Base-by-base conservation (phyloP, 2,113 vertebrate species). In the Ctenomys sociabilis region DNA sequence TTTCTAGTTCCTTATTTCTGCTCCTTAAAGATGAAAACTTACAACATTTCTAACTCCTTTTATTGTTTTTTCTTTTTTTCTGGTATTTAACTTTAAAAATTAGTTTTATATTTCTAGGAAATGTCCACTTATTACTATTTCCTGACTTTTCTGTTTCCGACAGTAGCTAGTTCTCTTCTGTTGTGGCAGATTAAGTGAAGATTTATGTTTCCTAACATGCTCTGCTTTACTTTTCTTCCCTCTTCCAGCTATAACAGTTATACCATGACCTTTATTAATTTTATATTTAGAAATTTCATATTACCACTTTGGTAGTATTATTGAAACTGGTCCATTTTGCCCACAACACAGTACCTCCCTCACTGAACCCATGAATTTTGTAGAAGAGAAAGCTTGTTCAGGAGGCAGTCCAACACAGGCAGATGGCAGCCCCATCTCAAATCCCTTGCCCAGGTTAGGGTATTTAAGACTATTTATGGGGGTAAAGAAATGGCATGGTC, bases 21-120 rank as follows among this genome's bases (percentile, higher is more conserved):
- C 8, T 93, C 19, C 61, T 83, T 63, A 22, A 89, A 89, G 43
- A 37, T 35, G 70, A 82, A 40, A 37, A 70, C 57, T 64, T 77
- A 70, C 17, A 77, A 30, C 57, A 17, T 43, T 82, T 83, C 45
- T 73, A 63, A 63, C 10, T 28, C 30, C 22, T 83, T 81, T 40
- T 63, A 22, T 85, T 82, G 89, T 90, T 78, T 92, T 70, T 82
- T 40, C 66, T 88, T 16, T 85, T 81, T 93, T 88, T 68, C 54
- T 92, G 17, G 3, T 72, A 49, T 40, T 96, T 68, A 82, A 85
- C 40, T 70, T 85, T 17, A 40, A 85, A 43, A 40, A 64, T 45
- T 49, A 66, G 9, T 19, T 35, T 57, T 28, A 19, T 37, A 70
- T 93, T 85, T 88, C 87, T 91, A 85, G 93, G 82, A 77, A 73